Percentiles rank a stretch among this genome's conserved stretches.
These are phyloP conservation scores for Cottoperca gobio DNA, from an alignment of 2,797 vertebrate genomes.

Conservation along the genomic window DNA sequence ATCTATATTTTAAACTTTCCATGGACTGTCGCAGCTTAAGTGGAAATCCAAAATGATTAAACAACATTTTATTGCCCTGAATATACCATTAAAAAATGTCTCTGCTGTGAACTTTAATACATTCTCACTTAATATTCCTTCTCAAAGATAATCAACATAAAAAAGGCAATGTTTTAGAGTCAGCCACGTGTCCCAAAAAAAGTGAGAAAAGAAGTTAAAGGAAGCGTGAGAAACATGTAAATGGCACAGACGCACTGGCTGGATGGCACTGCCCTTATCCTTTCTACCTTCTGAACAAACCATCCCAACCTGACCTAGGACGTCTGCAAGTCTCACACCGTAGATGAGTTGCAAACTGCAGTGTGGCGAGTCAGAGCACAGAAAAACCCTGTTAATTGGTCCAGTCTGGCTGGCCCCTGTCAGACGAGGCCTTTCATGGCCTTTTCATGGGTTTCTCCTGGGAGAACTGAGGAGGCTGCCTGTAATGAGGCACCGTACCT, in stretches of 20 bases:
- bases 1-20: conserved; percentile 49
- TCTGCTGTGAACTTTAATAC: conserved; percentile 39
- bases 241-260: conserved; percentile 14
- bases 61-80: neutral
- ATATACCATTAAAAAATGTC: conserved; percentile 6
- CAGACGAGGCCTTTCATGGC: conserved; percentile 83
- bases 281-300: conserved; percentile 56
- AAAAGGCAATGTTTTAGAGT: conserved; percentile 4
- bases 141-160: conserved; percentile 22
- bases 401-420: conserved; percentile 81
- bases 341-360: conserved; percentile 74
- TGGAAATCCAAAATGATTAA: conserved; percentile 30
- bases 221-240: conserved; percentile 42
- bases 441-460: conserved; percentile 82
- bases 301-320: conserved; percentile 64
- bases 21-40: conserved; percentile 22
- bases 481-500: conserved; percentile 84
- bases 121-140: conserved; percentile 20
- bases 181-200: neutral
- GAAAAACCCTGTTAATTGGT: conserved; percentile 83
- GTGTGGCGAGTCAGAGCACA: conserved; percentile 70
- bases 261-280: conserved; percentile 38
- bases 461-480: conserved; percentile 78
- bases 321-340: conserved; percentile 56
- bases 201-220: neutral